These are phyloP conservation scores for Aleiodes testaceus DNA, from an alignment of 2,888 invertebrate species.

Conservation along the genomic window DNA sequence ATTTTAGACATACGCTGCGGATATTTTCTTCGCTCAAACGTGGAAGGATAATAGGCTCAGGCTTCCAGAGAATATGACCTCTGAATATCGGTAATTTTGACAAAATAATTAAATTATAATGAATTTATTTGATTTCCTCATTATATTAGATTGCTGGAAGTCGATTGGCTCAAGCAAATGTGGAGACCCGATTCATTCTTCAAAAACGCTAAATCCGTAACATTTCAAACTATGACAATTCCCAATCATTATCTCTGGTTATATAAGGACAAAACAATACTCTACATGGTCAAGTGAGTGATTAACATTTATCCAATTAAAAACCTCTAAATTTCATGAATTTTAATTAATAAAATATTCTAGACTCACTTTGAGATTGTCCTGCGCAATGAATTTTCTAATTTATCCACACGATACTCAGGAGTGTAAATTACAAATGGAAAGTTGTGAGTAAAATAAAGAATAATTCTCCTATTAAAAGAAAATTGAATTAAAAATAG, in stretches of 20 bases:
- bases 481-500: conserved; percentile 13
- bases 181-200: conserved; percentile 96
- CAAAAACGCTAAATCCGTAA: conserved; percentile 94
- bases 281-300: conserved; percentile 89
- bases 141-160: conserved; percentile 80
- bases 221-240: conserved; percentile 95
- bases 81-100: conserved; percentile 83
- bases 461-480: too few species aligned
- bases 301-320: conserved; percentile 16
- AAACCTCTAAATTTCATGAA: not conserved
- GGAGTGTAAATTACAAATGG: conserved; percentile 95
- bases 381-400: conserved; percentile 95
- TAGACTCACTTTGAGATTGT: conserved; percentile 86
- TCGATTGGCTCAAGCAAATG: conserved; percentile 93
- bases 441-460: conserved; percentile 87
- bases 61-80: conserved; percentile 93
- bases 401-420: conserved; percentile 96
- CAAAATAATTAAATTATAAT: conserved; percentile 1
- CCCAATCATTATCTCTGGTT: conserved; percentile 96
- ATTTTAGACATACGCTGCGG: conserved; percentile 88
- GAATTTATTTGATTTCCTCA: not conserved
- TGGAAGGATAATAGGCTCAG: conserved; percentile 93
- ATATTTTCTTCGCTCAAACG: conserved; percentile 94
- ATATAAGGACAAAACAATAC: conserved; percentile 88
- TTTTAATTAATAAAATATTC: conserved; percentile 51